Conservation (phyloP, 2,888 invertebrate genomes). For the Tachina grossa region DNA sequence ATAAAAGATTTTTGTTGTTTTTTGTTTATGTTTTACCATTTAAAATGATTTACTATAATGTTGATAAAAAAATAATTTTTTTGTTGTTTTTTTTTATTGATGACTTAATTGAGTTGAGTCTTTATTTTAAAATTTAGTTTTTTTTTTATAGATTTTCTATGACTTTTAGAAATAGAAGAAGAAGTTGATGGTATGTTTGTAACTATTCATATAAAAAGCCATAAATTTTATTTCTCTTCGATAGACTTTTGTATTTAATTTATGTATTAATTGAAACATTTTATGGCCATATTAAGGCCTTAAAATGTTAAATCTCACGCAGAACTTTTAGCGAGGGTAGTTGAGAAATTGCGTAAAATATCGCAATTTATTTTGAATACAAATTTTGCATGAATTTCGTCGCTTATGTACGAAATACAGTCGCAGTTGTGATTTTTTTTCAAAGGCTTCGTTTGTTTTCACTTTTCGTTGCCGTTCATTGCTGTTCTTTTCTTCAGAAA, state of each 20-base stretch:
- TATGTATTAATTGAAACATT: slow-evolving; percentile 80
- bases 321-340: slow-evolving; percentile 27
- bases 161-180: neutral
- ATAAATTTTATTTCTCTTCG: slow-evolving; percentile 65
- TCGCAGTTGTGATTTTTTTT: no score
- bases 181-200: neutral
- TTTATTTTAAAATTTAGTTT: slow-evolving; percentile 5
- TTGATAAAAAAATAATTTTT: slow-evolving; percentile 40
- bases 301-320: slow-evolving; percentile 69
- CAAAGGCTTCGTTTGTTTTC: no score
- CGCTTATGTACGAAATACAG: no score
- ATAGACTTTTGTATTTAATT: slow-evolving; percentile 76
- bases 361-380: no score
- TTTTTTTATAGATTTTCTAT: neutral
- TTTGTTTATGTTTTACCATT: slow-evolving; percentile 33
- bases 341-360: neutral
- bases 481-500: no score
- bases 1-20: neutral
- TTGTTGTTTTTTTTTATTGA: slow-evolving; percentile 25
- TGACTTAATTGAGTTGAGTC: slow-evolving; percentile 62
- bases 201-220: slow-evolving; percentile 19
- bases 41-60: slow-evolving; percentile 52
- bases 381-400: no score
- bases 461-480: no score
- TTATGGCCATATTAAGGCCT: slow-evolving; percentile 77